Evolutionary conservation across 2,888 invertebrate genomes (phyloP), one percentile per base, ranked within the genome.

Genomic region (Latrodectus hesperus): DNA sequence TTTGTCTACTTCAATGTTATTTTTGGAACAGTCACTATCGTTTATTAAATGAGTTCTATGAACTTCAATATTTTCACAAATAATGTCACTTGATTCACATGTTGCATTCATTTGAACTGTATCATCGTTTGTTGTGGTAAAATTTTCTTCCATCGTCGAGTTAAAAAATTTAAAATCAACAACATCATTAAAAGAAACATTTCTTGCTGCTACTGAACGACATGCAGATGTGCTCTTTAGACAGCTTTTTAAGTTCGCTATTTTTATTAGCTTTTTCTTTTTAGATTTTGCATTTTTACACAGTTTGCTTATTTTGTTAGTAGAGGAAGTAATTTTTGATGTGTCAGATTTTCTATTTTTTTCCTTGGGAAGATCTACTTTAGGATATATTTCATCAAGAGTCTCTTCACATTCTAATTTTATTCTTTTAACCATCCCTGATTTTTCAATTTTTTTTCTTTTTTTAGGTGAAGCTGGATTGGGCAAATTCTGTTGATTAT

Each of bases 171-270:
- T 38, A 14, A 26, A 84, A 10, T 55, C 68, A n/a, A 79, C 68
- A 16, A 14, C 55, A 38, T 78, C 78, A 51, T 60, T 74, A 68
- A 84, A 84, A 11, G 84, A 84, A 12, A 84, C 79, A 12, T 53
- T 64, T 22, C n/a, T 72, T 14, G 64, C 6, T 49, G 55, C 51
- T 74, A 55, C 26, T 16, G 73, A 60, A 9, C 49, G 22, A n/a
- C 26, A 51, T 16, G 14, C 55, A 1, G 10, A 10, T 49, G 17
- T 64, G 64, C 65, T 60, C 60, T 60, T 75, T 26, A 78, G 51
- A 22, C 60, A 70, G n/a, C 64, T 79, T 65, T 71, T 85, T 17
- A 85, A 64, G 8, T 6, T 14, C n/a, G 5, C 10, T 9, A 38
- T 75, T 26, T 10, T 10, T 55, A 16, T 26, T 26, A 75, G 1